phyloP scores from a whole-genome alignment of 2,113 vertebrate genomes.

The Pelusios castaneus region DNA sequence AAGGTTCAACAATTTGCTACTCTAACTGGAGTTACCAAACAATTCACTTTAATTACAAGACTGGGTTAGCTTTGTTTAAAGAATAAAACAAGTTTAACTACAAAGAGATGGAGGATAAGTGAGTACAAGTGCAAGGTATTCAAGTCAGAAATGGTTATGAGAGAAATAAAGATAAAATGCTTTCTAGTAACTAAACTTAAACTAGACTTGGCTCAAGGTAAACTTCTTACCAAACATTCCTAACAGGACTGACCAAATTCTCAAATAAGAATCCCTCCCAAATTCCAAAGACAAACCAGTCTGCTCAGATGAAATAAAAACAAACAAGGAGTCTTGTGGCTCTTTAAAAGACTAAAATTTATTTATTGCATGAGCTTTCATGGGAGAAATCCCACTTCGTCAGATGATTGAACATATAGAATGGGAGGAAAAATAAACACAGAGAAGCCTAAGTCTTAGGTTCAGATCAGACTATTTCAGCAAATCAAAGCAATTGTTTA shows the following conservation, averaged over 20 bases:
- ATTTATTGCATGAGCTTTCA: too few species aligned
- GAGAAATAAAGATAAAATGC: background rate
- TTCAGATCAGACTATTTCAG: too few species aligned
- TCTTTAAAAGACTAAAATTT: too few species aligned
- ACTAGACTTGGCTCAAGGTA: background rate
- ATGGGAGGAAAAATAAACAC: too few species aligned
- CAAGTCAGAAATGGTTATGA: background rate
- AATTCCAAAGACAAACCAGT: background rate
- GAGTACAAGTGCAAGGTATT: background rate
- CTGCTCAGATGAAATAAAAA: background rate
- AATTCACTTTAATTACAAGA: background rate
- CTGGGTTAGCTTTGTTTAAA: background rate
- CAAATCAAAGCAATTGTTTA: too few species aligned
- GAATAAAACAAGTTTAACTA: background rate
- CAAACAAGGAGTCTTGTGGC: too few species aligned
- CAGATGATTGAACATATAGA: too few species aligned
- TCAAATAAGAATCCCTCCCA: background rate
- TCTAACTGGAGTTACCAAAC: background rate
- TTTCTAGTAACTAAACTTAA: background rate
- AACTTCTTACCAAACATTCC: background rate
- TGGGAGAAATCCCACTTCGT: too few species aligned
- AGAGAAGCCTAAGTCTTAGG: too few species aligned
- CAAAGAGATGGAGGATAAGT: background rate
- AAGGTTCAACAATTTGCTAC: background rate
- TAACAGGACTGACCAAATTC: background rate